Evolutionary conservation across 2,888 invertebrate species (phyloP).

Genomic region (Esperia sulphurella): DNA sequence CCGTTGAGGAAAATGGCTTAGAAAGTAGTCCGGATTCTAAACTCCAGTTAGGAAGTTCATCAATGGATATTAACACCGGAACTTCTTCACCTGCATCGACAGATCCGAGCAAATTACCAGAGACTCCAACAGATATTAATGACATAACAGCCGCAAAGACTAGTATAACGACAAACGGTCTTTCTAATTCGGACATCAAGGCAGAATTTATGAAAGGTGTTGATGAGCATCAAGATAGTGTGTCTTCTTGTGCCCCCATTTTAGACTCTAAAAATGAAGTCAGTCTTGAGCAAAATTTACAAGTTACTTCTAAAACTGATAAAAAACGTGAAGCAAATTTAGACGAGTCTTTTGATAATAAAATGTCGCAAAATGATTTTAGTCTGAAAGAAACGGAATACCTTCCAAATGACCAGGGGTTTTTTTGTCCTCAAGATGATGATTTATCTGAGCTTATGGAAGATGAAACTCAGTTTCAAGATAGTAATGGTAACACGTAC

Average conservation of each 20-base stretch:
- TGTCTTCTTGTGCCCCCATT: conserved; percentile 20
- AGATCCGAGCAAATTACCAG: conserved; percentile 35
- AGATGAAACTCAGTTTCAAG: conserved; percentile 31
- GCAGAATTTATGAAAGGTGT: conserved; percentile 26
- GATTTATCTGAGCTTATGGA: conserved; percentile 39
- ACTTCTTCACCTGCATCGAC: conserved; percentile 30
- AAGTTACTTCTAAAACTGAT: conserved; percentile 38
- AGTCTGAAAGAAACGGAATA: conserved; percentile 29
- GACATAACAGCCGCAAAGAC: conserved; percentile 34
- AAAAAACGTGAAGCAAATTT: conserved; percentile 56
- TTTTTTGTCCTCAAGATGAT: conserved; percentile 37
- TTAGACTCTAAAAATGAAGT: conserved; percentile 27
- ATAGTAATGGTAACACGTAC: conserved; percentile 25
- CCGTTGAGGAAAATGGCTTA: conserved; percentile 55
- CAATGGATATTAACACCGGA: conserved; percentile 28
- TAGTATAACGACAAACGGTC: conserved; percentile 26
- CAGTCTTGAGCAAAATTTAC: conserved; percentile 24
- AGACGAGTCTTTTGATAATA: conserved; percentile 31
- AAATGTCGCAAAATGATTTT: conserved; percentile 27
- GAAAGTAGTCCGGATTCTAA: conserved; percentile 55
- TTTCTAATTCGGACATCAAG: conserved; percentile 30
- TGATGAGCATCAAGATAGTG: conserved; percentile 26
- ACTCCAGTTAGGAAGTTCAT: conserved; percentile 40
- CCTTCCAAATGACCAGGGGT: conserved; percentile 31
- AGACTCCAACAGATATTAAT: conserved; percentile 29